A percentile compares a stretch with the other conserved stretches of the same genome.
phyloP scores from a whole-genome alignment of 2,888 invertebrate species.

The Argyresthia albistria region DNA sequence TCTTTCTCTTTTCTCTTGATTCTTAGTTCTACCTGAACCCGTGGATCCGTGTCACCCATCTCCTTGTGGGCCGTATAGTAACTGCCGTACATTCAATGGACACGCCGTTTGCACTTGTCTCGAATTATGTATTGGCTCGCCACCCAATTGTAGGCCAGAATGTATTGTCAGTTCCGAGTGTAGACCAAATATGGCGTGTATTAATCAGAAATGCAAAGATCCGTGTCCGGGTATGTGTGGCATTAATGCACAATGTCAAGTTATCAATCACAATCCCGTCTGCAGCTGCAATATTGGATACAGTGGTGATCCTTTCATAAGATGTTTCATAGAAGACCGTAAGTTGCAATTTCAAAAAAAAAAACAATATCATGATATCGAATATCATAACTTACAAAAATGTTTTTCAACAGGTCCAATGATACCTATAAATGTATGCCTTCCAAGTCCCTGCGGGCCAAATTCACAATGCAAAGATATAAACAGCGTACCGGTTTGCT shows the following conservation, averaged over 20 bases:
- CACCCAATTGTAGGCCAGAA: constrained; percentile 83
- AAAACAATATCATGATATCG: background rate
- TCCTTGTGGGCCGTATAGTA: constrained; percentile 85
- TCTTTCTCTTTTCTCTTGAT: constrained; percentile 30
- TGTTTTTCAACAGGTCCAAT: constrained; percentile 43
- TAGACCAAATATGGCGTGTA: constrained; percentile 80
- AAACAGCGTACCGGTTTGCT: constrained; percentile 79
- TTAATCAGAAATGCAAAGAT: constrained; percentile 83
- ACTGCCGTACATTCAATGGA: constrained; percentile 79
- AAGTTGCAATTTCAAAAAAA: constrained; percentile 42
- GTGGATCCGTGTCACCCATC: constrained; percentile 81
- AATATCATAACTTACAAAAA: background rate
- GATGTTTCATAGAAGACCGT: constrained; percentile 77
- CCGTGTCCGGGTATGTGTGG: constrained; percentile 86
- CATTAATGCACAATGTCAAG: constrained; percentile 82
- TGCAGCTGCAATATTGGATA: constrained; percentile 80
- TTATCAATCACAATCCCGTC: constrained; percentile 84
- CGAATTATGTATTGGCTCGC: constrained; percentile 80
- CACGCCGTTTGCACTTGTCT: constrained; percentile 85
- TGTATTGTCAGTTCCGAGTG: constrained; percentile 87
- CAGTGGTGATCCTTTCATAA: constrained; percentile 83
- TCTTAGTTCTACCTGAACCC: constrained; percentile 57
- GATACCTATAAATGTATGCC: constrained; percentile 72
- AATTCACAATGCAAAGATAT: constrained; percentile 81
- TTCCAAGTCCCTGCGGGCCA: constrained; percentile 84